A percentile compares a stretch with the other conserved stretches of the same genome.
These are phyloP conservation scores for Zoanthus solanderi DNA, from an alignment of 92 coral and sea anemone genomes.

Conservation along the genomic window DNA sequence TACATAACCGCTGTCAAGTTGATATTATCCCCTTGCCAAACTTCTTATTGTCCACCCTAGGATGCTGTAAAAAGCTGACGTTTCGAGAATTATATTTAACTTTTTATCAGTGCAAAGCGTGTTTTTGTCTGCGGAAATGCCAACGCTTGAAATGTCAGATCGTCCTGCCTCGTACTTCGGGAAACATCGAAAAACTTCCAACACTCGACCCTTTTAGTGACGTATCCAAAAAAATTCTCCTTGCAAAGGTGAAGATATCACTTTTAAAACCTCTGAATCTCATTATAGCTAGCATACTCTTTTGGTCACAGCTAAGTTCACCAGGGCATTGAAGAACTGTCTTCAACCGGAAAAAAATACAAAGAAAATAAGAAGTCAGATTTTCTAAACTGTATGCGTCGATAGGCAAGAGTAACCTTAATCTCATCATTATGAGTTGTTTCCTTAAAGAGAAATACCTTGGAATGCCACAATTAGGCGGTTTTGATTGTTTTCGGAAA, in stretches of 20 bases:
- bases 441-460: not conserved
- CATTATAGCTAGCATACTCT: not conserved
- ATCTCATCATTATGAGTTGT: not conserved
- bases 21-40: no score
- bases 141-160: no score
- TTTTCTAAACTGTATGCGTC: not conserved
- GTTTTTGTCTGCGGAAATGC: no score
- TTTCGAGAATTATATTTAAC: no score
- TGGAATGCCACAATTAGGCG: not conserved
- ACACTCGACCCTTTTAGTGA: no score
- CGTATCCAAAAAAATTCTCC: no score
- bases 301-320: not conserved
- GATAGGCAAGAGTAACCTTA: not conserved
- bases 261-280: not conserved
- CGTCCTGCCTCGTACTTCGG: no score
- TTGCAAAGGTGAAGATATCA: not conserved
- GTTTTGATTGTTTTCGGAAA: not conserved
- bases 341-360: not conserved
- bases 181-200: no score
- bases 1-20: no score
- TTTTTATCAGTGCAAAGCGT: no score
- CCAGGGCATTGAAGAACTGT: not conserved
- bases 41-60: no score
- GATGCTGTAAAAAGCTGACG: no score
- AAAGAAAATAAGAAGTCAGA: not conserved